These are phyloP conservation scores for Schizothorax lantsangensis DNA, from an alignment of 2,797 vertebrate genomes.

Conservation along the genomic window DNA sequence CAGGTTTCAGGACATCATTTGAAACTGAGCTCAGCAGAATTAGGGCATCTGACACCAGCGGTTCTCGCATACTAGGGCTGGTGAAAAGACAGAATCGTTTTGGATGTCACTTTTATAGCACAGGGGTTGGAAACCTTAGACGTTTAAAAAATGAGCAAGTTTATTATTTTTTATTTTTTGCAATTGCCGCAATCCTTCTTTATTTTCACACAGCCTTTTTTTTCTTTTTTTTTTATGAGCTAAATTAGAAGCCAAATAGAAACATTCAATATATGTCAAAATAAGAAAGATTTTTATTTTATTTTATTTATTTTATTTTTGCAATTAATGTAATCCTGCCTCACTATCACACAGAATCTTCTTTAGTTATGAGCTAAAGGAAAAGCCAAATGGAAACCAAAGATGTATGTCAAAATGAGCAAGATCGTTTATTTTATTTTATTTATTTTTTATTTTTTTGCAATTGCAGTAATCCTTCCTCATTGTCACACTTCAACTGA, in stretches of 20 bases:
- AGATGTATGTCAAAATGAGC: too few relatives aligned
- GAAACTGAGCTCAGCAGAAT: constrained; percentile 70
- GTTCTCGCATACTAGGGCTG: constrained; percentile 7
- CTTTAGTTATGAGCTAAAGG: too few relatives aligned
- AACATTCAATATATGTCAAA: neutral
- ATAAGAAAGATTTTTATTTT: neutral
- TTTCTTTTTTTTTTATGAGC: neutral
- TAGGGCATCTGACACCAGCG: constrained; percentile 61
- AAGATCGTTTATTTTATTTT: neutral
- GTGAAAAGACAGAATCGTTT: constrained; percentile 9
- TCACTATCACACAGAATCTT: neutral
- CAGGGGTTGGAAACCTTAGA: neutral
- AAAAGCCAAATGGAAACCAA: too few relatives aligned
- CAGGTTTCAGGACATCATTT: constrained; percentile 62
- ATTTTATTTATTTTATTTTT: neutral
- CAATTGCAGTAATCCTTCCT: neutral
- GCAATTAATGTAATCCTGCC: neutral
- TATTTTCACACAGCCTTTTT: neutral
- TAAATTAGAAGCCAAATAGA: neutral
- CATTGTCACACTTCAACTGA: neutral
- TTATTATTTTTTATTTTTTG: neutral
- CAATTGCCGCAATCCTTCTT: neutral
- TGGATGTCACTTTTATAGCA: constrained; percentile 40
- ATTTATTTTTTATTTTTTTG: neutral
- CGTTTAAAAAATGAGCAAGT: neutral